phyloP scores from a whole-genome alignment of 1,140 invertebrate species.

The Conus betulinus region DNA sequence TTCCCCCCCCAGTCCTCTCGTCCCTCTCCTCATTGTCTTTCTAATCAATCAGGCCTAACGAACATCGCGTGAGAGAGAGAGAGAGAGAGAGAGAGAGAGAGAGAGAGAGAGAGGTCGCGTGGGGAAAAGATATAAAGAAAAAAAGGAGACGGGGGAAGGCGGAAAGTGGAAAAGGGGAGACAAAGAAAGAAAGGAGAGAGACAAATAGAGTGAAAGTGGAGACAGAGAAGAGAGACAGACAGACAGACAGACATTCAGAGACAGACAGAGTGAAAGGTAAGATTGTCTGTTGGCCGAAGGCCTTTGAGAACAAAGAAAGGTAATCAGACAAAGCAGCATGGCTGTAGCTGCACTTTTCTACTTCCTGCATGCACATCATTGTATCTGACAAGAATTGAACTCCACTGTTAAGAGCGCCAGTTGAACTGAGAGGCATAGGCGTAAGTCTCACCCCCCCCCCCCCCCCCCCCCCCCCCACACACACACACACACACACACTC shows the following conservation, averaged over 20 bases:
- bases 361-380: too few species aligned
- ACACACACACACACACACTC: too few species aligned
- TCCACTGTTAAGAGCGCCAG: too few species aligned
- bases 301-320: too few species aligned
- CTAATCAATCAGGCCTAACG: not conserved
- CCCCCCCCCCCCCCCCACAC: too few species aligned
- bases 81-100: not conserved
- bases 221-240: not conserved
- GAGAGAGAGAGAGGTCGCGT: not conserved
- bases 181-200: conserved; percentile 4
- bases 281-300: too few species aligned
- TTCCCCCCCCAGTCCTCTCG: not conserved
- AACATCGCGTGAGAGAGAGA: not conserved
- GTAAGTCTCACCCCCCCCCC: too few species aligned
- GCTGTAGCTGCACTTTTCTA: too few species aligned
- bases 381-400: too few species aligned
- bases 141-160: not conserved
- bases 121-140: not conserved
- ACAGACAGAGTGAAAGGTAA: not conserved
- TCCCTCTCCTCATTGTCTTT: not conserved
- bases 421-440: too few species aligned
- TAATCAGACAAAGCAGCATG: too few species aligned
- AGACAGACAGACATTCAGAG: not conserved
- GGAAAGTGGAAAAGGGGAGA: not conserved
- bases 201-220: not conserved